Percentiles rank a stretch among this genome's conserved stretches.
These are phyloP conservation scores for Montipora cactus DNA, from an alignment of 64 coral and sea anemone genomes.

Conservation along the genomic window DNA sequence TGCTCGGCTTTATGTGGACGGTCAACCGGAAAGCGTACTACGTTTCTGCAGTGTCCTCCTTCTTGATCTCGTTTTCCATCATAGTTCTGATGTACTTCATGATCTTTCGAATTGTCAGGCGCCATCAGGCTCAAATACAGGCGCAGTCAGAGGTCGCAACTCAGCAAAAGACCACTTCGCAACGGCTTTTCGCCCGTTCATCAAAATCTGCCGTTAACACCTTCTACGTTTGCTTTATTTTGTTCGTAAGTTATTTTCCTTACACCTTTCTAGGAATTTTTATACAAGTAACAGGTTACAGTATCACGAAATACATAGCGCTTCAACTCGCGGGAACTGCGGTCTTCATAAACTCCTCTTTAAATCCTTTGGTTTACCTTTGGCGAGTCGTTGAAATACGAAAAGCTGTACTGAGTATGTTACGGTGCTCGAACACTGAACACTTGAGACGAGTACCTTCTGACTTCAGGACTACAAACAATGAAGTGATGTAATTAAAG, in stretches of 20 bases:
- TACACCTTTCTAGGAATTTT: conserved; percentile 39
- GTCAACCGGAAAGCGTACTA: conserved; percentile 20
- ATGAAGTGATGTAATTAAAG: too few species aligned
- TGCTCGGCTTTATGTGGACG: neutral
- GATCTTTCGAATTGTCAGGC: conserved; percentile 58
- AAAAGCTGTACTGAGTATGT: conserved; percentile 23
- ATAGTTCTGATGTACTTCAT: conserved; percentile 44
- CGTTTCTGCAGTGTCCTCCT: neutral
- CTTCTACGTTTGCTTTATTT: conserved; percentile 50
- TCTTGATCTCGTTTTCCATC: conserved; percentile 36
- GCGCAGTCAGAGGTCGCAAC: conserved; percentile 2
- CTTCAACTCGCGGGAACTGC: conserved; percentile 54
- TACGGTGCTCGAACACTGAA: neutral
- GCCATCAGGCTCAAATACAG: conserved; percentile 42
- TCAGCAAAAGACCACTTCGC: neutral
- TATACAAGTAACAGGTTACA: conserved; percentile 49
- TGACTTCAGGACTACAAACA: neutral
- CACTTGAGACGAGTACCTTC: neutral
- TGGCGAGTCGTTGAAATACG: conserved; percentile 64
- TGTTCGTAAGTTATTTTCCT: conserved; percentile 49
- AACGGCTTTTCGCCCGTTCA: conserved; percentile 12
- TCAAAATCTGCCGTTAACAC: conserved; percentile 63
- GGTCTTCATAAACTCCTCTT: conserved; percentile 53
- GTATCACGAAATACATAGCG: conserved; percentile 7
- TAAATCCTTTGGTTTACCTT: conserved; percentile 59